Base-by-base conservation (phyloP, 2,797 vertebrate genomes). In the Micromesistius poutassou region DNA sequence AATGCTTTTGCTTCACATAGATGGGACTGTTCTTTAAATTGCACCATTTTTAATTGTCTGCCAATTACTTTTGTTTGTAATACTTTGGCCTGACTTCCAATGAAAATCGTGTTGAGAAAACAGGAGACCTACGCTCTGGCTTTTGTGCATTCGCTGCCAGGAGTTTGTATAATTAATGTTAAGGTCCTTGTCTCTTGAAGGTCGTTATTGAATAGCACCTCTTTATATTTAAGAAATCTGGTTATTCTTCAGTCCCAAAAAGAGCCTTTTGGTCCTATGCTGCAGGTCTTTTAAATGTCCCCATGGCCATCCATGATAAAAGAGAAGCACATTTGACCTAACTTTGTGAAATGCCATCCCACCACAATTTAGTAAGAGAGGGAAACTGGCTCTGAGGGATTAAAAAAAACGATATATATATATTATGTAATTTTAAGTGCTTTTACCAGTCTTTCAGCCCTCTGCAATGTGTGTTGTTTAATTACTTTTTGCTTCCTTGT, bases 241-340 rank as follows among this genome's bases (percentile, higher is more conserved):
- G 8, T 68, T 25, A 28, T 68, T 12, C 62, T 25, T 8, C 55
- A 10, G 7, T n/a, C 55, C 55, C 55, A 62, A 62, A 62, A 25
- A 62, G 55, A 62, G 55, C 55, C 55, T 62, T 62, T 62, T 25
- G n/a, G n/a, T 62, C 55, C n/a, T 28, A n/a, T 68, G 62, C 62
- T 28, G 25, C 62, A 1, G 62, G 62, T 28, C 25, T 12, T 68
- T 28, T 12, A 68, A 68, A 68, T 4, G 10, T 68, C 62, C 25
- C 62, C 62, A 68, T 10, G n/a, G 62, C 62, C 62, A 6, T 8
- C 62, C 62, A 28, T 68, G 55, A 62, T 62, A n/a, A 62, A 62
- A 62, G 55, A 62, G 55, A 62, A 6, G 22, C 55, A n/a, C 7
- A 25, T n/a, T 62, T 7, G 55, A 22, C 55, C 55, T 16, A 62